phyloP scores from a whole-genome alignment of 2,797 vertebrate species.

The Mycteria americana region DNA sequence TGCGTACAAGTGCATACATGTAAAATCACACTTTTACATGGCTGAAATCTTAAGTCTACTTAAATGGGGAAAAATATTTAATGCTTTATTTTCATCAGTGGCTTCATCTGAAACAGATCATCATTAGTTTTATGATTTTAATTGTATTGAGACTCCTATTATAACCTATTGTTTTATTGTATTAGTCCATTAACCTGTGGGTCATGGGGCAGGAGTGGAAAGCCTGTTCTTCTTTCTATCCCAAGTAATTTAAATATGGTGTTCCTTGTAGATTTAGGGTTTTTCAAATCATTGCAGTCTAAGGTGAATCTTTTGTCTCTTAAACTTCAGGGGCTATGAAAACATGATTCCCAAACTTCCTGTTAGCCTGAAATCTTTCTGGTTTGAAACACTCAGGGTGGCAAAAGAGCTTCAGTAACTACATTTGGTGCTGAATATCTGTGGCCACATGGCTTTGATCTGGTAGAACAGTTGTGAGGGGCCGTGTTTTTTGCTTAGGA shows the following conservation, averaged over 20 bases:
- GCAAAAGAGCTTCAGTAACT: constrained; percentile 40
- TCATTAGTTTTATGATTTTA: constrained; percentile 59
- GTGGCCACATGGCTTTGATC: constrained; percentile 59
- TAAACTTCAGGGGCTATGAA: neutral
- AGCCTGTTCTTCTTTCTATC: constrained; percentile 51
- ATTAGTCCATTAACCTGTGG: constrained; percentile 58
- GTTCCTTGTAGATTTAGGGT: neutral
- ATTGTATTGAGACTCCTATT: constrained; percentile 51
- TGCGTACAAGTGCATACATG: neutral
- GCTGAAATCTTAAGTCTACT: neutral
- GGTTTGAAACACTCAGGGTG: constrained; percentile 31
- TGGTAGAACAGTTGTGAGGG: constrained; percentile 9
- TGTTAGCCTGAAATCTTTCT: neutral
- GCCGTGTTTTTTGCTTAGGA: constrained; percentile 16
- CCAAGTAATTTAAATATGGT: constrained; percentile 33
- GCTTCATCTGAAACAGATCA: constrained; percentile 59
- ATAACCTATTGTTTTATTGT: constrained; percentile 54
- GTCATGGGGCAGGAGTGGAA: constrained; percentile 7
- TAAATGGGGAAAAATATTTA: constrained; percentile 26
- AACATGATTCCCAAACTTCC: neutral
- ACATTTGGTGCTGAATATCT: constrained; percentile 24
- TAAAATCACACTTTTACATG: neutral
- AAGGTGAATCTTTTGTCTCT: neutral
- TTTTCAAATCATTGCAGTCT: constrained; percentile 36
- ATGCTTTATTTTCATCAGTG: constrained; percentile 53